phyloP scores from a whole-genome alignment of 1,140 invertebrate species.

The Neodiprion lecontei region DNA sequence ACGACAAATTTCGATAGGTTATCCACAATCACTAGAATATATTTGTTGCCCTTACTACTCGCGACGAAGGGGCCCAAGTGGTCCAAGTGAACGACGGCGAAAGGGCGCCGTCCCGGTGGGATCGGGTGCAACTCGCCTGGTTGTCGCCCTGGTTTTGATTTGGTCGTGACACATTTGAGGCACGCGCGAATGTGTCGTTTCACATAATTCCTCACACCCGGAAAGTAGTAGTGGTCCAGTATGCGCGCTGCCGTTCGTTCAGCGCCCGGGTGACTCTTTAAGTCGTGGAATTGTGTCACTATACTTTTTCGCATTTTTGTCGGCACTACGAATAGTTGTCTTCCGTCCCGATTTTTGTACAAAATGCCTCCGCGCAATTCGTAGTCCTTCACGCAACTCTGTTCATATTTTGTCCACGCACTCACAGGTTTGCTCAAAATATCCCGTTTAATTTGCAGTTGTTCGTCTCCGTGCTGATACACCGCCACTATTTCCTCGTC shows the following conservation, averaged over 20 bases:
- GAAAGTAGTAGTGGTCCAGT: conserved; percentile 28
- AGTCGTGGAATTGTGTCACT: conserved; percentile 17
- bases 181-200: conserved; percentile 24
- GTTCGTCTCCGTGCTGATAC: neutral
- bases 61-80: conserved; percentile 24
- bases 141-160: conserved; percentile 3
- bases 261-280: conserved; percentile 18
- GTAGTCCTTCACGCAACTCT: neutral
- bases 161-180: conserved; percentile 22
- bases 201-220: conserved; percentile 23
- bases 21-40: conserved; percentile 20
- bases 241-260: conserved; percentile 26
- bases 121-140: conserved; percentile 23
- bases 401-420: conserved; percentile 3
- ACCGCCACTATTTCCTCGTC: conserved; percentile 2
- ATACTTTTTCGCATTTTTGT: conserved; percentile 15
- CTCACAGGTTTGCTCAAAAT: conserved; percentile 11
- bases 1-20: conserved; percentile 17
- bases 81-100: conserved; percentile 18
- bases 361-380: conserved; percentile 13
- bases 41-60: conserved; percentile 14
- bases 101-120: conserved; percentile 20
- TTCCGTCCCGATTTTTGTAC: conserved; percentile 1
- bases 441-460: neutral
- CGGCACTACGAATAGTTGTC: conserved; percentile 15